phyloP scores from a whole-genome alignment of 2,797 vertebrate species.

The Tenualosa ilisha region DNA sequence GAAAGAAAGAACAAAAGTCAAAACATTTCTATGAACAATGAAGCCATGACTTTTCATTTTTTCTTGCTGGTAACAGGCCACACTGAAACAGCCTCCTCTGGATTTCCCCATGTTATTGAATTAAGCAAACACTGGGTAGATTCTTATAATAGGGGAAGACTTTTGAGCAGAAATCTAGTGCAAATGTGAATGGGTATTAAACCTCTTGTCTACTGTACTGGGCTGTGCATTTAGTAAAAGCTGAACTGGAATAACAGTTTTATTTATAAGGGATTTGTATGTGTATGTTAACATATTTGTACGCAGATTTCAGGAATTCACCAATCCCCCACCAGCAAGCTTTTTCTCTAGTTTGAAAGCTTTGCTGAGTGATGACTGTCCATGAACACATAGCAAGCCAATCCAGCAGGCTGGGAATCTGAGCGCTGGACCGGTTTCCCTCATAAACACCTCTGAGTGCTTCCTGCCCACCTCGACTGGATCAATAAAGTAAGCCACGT shows the following conservation, averaged over 20 bases:
- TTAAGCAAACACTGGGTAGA: conserved; percentile 12
- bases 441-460: conserved; percentile 76
- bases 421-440: conserved; percentile 62
- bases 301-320: not conserved
- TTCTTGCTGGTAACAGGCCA: not conserved
- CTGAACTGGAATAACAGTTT: not conserved
- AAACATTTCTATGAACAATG: not conserved
- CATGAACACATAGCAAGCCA: not conserved
- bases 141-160: not conserved
- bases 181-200: not conserved
- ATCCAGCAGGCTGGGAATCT: not conserved
- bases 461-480: conserved; percentile 73
- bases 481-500: conserved; percentile 64
- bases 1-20: not conserved
- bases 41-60: not conserved
- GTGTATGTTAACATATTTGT: not conserved
- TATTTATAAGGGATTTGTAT: not conserved
- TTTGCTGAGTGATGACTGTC: not conserved
- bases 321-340: not conserved
- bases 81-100: not conserved
- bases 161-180: not conserved
- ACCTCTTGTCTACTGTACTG: not conserved
- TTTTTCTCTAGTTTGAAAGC: not conserved
- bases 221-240: not conserved
- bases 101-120: conserved; percentile 20